These are phyloP conservation scores for Lepidurus couesii DNA, from an alignment of 1,140 invertebrate genomes.

Conservation along the genomic window DNA sequence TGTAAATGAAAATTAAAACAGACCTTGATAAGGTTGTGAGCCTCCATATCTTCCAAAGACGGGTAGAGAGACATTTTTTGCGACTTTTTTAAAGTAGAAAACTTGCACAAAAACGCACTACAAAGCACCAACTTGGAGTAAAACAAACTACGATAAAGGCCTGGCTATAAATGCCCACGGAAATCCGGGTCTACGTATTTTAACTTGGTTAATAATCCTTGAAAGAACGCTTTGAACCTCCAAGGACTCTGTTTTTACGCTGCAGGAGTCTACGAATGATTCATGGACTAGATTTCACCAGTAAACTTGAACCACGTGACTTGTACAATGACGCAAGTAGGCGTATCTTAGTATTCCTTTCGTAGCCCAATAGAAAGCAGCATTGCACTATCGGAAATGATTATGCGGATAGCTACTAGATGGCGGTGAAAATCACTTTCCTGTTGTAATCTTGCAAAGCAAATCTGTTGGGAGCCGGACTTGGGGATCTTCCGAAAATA, in stretches of 20 bases:
- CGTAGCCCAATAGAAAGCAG: not conserved
- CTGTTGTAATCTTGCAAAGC: not conserved
- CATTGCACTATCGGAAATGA: not conserved
- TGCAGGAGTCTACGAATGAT: not conserved
- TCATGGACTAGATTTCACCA: not conserved
- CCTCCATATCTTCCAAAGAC: slow-evolving; percentile 88
- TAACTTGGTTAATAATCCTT: not conserved
- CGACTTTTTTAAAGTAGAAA: not conserved
- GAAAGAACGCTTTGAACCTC: not conserved
- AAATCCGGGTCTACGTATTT: not conserved
- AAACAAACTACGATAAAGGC: not conserved
- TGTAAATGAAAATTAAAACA: slow-evolving; percentile 35
- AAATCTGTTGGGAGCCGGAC: not conserved
- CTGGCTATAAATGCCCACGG: not conserved
- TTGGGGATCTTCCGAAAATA: not conserved
- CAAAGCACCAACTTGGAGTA: not conserved
- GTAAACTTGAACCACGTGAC: not conserved
- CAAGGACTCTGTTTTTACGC: not conserved
- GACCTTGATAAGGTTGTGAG: slow-evolving; percentile 76
- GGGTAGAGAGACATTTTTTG: slow-evolving; percentile 76
- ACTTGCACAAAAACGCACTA: not conserved
- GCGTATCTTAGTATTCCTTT: not conserved
- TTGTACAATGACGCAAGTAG: not conserved
- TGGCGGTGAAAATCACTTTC: not conserved
- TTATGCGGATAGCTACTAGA: not conserved